phyloP scores from a whole-genome alignment of 2,797 vertebrate genomes.

The Paramormyrops hopkinsi region DNA sequence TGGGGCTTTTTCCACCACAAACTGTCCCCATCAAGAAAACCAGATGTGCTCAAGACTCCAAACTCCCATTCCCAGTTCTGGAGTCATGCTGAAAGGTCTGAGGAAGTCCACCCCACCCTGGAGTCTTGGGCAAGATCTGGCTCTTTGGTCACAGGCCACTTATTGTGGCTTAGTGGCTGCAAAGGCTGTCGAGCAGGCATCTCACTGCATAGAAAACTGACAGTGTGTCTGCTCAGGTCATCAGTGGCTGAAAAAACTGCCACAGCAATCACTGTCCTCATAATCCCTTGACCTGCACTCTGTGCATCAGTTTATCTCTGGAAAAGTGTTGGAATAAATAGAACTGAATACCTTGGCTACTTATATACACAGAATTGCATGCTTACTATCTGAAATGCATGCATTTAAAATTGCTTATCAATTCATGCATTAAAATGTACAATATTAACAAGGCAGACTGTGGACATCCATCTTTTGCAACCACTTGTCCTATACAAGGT shows the following conservation, averaged over 20 bases:
- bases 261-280: conserved; percentile 2
- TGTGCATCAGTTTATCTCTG: neutral
- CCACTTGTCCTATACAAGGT: neutral
- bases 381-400: neutral
- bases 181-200: conserved; percentile 27
- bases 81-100: conserved; percentile 33
- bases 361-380: neutral
- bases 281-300: neutral
- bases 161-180: conserved; percentile 23
- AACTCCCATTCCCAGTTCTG: conserved; percentile 37
- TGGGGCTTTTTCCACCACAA: conserved; percentile 36
- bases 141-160: conserved; percentile 30
- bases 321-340: neutral
- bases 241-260: neutral
- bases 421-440: neutral
- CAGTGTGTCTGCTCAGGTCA: conserved; percentile 15
- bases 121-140: conserved; percentile 26
- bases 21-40: conserved; percentile 37
- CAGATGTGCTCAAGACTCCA: conserved; percentile 35
- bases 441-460: neutral
- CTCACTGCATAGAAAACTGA: conserved; percentile 26
- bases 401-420: neutral
- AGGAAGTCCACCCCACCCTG: conserved; percentile 36
- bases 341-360: neutral
- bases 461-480: neutral